These are phyloP conservation scores for Heloderma charlesbogerti DNA, from an alignment of 2,113 vertebrate genomes.

Conservation along the genomic window DNA sequence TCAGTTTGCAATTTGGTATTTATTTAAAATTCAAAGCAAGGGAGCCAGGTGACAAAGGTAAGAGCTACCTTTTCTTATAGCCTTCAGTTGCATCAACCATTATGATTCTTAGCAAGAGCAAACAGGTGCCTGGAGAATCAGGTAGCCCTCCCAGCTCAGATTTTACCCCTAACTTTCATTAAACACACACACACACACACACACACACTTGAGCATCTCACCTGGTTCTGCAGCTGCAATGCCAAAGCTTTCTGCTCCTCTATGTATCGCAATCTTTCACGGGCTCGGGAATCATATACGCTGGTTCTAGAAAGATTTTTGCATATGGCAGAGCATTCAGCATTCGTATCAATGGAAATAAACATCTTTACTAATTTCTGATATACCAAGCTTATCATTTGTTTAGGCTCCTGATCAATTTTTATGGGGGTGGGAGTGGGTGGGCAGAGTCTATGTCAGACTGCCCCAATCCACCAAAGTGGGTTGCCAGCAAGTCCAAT, in stretches of 20 bases:
- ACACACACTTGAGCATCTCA: conserved; percentile 55
- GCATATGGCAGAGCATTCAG: neutral
- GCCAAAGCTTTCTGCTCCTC: conserved; percentile 91
- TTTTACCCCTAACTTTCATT: neutral
- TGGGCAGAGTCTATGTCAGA: neutral
- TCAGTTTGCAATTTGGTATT: neutral
- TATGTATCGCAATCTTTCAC: conserved; percentile 91
- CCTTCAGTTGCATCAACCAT: neutral
- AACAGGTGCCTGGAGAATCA: neutral
- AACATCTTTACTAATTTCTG: neutral
- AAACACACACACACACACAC: neutral
- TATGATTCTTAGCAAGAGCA: neutral
- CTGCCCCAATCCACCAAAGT: too few relatives aligned
- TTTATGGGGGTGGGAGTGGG: neutral
- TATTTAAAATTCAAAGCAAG: neutral
- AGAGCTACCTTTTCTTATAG: too few relatives aligned
- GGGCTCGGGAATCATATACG: conserved; percentile 92
- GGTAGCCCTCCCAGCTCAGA: neutral
- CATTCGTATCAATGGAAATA: neutral
- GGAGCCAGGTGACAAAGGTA: neutral
- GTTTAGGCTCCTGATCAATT: neutral
- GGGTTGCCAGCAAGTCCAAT: neutral
- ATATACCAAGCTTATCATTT: neutral
- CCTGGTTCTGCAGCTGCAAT: conserved; percentile 89
- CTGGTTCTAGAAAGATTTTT: conserved; percentile 81